Evolutionary conservation across 1,140 invertebrate species (phyloP).

Genomic region (Carcinoscorpius rotundicauda): DNA sequence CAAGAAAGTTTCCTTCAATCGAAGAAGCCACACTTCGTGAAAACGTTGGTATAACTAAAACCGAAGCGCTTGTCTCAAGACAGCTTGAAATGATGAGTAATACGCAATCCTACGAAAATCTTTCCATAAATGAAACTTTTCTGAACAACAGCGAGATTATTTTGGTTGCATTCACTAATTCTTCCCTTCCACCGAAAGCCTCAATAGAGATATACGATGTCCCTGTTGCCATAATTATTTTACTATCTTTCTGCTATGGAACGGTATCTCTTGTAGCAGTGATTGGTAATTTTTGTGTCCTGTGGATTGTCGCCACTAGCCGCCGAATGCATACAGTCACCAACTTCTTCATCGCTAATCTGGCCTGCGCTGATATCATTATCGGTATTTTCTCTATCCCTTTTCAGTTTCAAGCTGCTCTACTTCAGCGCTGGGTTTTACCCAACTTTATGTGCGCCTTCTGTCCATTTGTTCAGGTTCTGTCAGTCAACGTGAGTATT

Average conservation of each 20-base stretch:
- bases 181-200: too few relatives aligned
- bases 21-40: too few relatives aligned
- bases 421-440: constrained; percentile 70
- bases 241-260: background rate
- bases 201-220: too few relatives aligned
- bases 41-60: too few relatives aligned
- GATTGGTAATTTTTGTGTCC: constrained; percentile 77
- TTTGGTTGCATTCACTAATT: too few relatives aligned
- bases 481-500: constrained; percentile 41
- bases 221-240: too few relatives aligned
- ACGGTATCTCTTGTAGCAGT: constrained; percentile 38
- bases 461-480: constrained; percentile 61
- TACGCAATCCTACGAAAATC: too few relatives aligned
- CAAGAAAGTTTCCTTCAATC: too few relatives aligned
- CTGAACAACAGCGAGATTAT: too few relatives aligned
- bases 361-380: constrained; percentile 78
- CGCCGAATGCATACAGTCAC: constrained; percentile 76
- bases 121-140: too few relatives aligned
- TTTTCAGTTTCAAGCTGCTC: constrained; percentile 57
- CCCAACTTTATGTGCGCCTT: constrained; percentile 56
- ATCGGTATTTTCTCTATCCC: constrained; percentile 75
- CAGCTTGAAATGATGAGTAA: too few relatives aligned
- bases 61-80: too few relatives aligned
- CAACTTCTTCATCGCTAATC: constrained; percentile 84
- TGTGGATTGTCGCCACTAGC: constrained; percentile 65